phyloP scores from a whole-genome alignment of 2,797 vertebrate genomes.

The Megaceryle alcyon region DNA sequence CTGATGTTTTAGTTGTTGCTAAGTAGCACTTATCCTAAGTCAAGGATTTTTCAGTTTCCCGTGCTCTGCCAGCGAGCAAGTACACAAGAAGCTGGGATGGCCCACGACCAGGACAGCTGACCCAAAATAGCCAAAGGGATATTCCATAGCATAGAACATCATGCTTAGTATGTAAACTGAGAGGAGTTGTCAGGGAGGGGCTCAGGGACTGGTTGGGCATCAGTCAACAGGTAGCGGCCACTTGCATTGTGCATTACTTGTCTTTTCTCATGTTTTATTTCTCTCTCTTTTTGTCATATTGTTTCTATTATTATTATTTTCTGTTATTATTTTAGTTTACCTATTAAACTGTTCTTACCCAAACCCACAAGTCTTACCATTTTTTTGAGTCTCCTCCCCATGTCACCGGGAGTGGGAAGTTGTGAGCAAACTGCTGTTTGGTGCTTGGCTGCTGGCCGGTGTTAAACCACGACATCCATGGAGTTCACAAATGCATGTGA shows the following conservation, averaged over 20 bases:
- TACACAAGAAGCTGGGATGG: not conserved
- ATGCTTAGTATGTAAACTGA: not conserved
- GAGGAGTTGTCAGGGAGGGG: not conserved
- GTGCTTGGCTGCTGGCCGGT: not conserved
- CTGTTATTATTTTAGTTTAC: not conserved
- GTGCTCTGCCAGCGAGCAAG: not conserved
- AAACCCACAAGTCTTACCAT: not conserved
- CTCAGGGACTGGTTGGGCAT: too few species aligned
- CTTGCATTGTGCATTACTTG: not conserved
- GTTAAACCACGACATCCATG: not conserved
- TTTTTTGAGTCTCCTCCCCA: too few species aligned
- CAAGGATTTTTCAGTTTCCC: not conserved
- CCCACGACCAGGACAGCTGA: not conserved
- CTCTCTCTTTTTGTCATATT: not conserved
- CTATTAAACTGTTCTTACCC: not conserved
- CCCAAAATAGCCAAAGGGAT: not conserved
- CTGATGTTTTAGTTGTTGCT: not conserved
- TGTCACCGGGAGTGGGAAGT: too few species aligned
- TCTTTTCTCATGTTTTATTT: not conserved
- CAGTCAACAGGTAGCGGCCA: not conserved
- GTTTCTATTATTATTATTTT: not conserved
- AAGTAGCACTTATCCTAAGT: not conserved
- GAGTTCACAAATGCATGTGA: not conserved
- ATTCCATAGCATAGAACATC: not conserved
- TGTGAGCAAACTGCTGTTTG: not conserved